Base-by-base conservation (phyloP, 2,888 invertebrate species). In the Netelia fuscicornis region DNA sequence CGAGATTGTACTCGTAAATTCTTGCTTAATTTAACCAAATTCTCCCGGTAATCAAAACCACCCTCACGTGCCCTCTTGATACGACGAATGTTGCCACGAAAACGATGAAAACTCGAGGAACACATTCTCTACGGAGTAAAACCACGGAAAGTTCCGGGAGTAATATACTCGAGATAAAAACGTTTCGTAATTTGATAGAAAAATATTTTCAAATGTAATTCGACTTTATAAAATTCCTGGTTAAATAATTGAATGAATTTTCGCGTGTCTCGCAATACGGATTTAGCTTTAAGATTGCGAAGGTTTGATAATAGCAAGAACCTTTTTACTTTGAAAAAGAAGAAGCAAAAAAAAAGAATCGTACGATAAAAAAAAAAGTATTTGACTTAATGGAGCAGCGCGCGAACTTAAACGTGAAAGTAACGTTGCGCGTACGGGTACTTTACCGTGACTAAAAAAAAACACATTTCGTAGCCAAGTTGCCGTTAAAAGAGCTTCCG, bases 1-100 rank as follows among this genome's bases (percentile, higher is more conserved):
- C 6, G 37, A 37, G 37, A 37, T 0, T 37, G 37, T 37, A 37
- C 37, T 37, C 37, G 37, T 37, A 37, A 37, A 37, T 37, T 37
- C 37, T 1, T 37, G 37, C 37, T 70, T 13, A 74, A 84, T 70
- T 78, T n/a, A 1, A 56, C 58, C 42, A 52, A 70, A 81, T 71
- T 81, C 81, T 13, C 20, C 17, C 54, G 65, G 54, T 68, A 74
- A 74, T 81, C 70, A 77, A 81, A 23, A 44, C 58, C 23, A 54
- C 52, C 56, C 70, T 20, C 64, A 17, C 52, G 1, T 5, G 48
- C 1, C 5, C 67, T 60, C 64, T 78, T 30, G 23, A 52, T 72
- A 25, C n/a, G 25, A 25, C n/a, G 25, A 9, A 11, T 10, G 23
- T 56, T 64, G 17, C 20, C 54, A 13, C n/a, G 67, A 56, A 67